Conservation (phyloP, 2,888 invertebrate species). For the Thymelicus lineola region DNA sequence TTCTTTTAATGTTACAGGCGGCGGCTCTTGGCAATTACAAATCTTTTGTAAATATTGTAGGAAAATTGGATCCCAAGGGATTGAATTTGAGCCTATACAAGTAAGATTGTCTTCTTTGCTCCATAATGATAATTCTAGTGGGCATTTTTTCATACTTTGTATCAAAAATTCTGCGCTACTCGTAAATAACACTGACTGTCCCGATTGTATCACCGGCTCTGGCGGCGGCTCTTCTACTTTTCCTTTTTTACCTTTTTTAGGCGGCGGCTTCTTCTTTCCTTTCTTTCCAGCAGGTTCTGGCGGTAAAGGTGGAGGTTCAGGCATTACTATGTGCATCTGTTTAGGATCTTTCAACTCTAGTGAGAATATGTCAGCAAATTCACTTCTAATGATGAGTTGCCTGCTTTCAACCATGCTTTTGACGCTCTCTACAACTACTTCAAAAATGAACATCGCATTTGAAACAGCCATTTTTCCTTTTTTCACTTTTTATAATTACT, state of each 20-base stretch:
- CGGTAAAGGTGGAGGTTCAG: constrained; percentile 73
- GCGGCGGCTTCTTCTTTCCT: constrained; percentile 58
- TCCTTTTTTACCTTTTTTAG: constrained; percentile 65
- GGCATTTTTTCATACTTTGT: constrained; percentile 69
- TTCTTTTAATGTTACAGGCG: constrained; percentile 64
- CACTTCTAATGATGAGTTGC: constrained; percentile 67
- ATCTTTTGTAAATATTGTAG: constrained; percentile 62
- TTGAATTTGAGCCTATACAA: constrained; percentile 63
- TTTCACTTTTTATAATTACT: constrained; percentile 36
- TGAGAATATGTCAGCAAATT: constrained; percentile 77
- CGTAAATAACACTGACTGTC: constrained; percentile 74
- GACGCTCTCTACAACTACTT: constrained; percentile 73
- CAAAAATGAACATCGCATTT: constrained; percentile 76
- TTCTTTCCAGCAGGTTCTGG: constrained; percentile 70
- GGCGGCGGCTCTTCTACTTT: constrained; percentile 61
- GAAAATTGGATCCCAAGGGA: constrained; percentile 73
- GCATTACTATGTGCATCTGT: constrained; percentile 74
- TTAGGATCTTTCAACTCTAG: constrained; percentile 77
- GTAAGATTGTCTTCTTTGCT: constrained; percentile 70
- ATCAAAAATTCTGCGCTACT: constrained; percentile 71
- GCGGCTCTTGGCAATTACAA: constrained; percentile 54
- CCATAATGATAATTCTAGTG: constrained; percentile 73
- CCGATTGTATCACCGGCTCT: constrained; percentile 73
- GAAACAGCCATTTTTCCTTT: constrained; percentile 67
- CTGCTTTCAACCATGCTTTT: constrained; percentile 66